Evolutionary conservation across 2,113 vertebrate genomes (phyloP), one percentile per base, ranked within the genome.

Genomic region (Dromaius novaehollandiae): DNA sequence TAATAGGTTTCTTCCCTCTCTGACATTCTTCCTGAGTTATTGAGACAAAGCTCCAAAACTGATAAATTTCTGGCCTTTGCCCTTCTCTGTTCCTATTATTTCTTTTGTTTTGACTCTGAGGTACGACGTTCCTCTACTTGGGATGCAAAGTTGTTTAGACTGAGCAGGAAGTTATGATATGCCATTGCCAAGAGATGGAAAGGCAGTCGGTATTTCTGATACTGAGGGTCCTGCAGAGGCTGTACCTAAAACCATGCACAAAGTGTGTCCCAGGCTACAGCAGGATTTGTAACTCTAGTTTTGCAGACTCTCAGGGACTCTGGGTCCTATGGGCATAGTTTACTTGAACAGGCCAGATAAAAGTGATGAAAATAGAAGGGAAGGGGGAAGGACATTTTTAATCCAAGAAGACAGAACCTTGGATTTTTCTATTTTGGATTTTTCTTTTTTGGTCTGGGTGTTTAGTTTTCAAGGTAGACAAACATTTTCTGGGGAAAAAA

Each of bases 51-150:
- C 58, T 84, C 64, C 79, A 63, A 71, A 68, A 40, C 28, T 0
- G 44, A 60, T 20, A n/a, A 9, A 18, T 82, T 58, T 81, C 46
- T 85, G 22, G 8, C 17, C 17, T 69, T 75, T 38, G 2, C 14
- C 69, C 73, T 42, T 50, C 65, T 76, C 2, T 1, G 34, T 66
- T 80, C 56, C 77, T 68, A 28, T 12, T 50, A 1, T 69, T 88
- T 53, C 20, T 79, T 68, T 42, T 40, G 32, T 24, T 91, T 48
- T 48, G 28, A 3, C 32, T 86, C 50, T 60, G 71, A 44, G 0
- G 0, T n/a, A 10, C 0, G 0, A 14, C 6, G 6, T 36, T 64
- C n/a, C 46, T 46, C 40, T 75, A 25, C 58, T 36, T 0, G 3
- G 46, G 18, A 18, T 53, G 36, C 34, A 14, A 70, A 71, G 32